Evolutionary conservation across 2,888 invertebrate genomes (phyloP).

Genomic region (Antitype chi): DNA sequence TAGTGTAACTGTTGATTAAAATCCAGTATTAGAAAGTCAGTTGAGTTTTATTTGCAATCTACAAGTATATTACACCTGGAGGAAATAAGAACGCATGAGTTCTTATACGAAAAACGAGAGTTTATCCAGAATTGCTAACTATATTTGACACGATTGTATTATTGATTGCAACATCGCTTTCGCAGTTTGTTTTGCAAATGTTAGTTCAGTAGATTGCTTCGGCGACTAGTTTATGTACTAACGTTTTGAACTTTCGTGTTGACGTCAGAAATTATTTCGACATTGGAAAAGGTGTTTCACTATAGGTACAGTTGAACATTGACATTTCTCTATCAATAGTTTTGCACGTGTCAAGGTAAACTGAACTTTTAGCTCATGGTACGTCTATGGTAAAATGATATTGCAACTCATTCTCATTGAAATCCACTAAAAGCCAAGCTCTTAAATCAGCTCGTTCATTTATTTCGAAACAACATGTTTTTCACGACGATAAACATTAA

Average conservation of each 20-base stretch:
- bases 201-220: conserved; percentile 63
- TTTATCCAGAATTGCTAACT: conserved; percentile 48
- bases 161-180: conserved; percentile 56
- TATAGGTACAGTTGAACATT: not conserved
- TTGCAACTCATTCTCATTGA: conserved; percentile 18
- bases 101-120: conserved; percentile 57
- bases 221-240: conserved; percentile 55
- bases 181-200: conserved; percentile 56
- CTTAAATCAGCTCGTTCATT: conserved; percentile 20
- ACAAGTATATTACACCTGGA: no score
- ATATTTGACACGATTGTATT: conserved; percentile 59
- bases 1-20: no score
- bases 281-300: conserved; percentile 33
- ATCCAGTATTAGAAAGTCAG: no score
- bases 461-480: conserved; percentile 43
- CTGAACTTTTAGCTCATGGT: conserved; percentile 9
- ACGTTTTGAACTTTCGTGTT: conserved; percentile 51
- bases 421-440: conserved; percentile 34
- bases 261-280: conserved; percentile 44
- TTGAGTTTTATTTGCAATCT: no score
- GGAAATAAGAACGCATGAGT: no score
- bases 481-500: conserved; percentile 22
- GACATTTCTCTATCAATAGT: not conserved
- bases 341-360: not conserved
- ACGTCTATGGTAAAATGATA: conserved; percentile 15